Evolutionary conservation across 2,797 vertebrate species (phyloP).

Genomic region (Acipenser oxyrinchus): DNA sequence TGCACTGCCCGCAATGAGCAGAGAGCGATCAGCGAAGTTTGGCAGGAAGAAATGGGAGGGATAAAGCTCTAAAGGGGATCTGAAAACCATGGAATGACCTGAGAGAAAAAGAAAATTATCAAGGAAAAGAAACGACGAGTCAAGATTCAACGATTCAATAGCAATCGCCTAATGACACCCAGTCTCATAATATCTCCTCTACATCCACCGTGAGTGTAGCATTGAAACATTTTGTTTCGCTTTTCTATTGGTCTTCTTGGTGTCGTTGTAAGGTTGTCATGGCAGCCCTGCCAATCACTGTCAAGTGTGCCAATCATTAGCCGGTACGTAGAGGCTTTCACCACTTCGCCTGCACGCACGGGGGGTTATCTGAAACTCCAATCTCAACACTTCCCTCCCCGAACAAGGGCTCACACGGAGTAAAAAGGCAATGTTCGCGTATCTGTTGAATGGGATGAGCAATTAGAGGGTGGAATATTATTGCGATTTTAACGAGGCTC

Average conservation of each 20-base stretch:
- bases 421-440: constrained; percentile 43
- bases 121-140: constrained; percentile 47
- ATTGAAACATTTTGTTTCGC: constrained; percentile 77
- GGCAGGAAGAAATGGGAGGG: constrained; percentile 84
- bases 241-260: constrained; percentile 74
- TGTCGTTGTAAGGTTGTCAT: constrained; percentile 70
- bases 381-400: constrained; percentile 25
- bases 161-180: constrained; percentile 65
- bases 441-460: constrained; percentile 58
- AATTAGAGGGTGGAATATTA: constrained; percentile 52
- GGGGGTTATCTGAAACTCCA: constrained; percentile 29
- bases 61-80: constrained; percentile 85
- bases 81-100: constrained; percentile 88
- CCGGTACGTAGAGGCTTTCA: constrained; percentile 66
- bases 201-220: constrained; percentile 74
- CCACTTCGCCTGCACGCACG: constrained; percentile 48
- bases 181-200: constrained; percentile 74
- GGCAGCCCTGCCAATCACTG: constrained; percentile 73
- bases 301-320: constrained; percentile 72
- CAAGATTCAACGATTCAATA: constrained; percentile 64
- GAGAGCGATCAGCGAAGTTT: constrained; percentile 75
- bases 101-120: constrained; percentile 44
- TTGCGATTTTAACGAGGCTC: constrained; percentile 46
- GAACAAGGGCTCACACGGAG: constrained; percentile 37
- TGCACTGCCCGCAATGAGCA: constrained; percentile 61